Conservation (phyloP, 35 echinoderm and acorn worm genomes). For the Eucidaris tribuloides region DNA sequence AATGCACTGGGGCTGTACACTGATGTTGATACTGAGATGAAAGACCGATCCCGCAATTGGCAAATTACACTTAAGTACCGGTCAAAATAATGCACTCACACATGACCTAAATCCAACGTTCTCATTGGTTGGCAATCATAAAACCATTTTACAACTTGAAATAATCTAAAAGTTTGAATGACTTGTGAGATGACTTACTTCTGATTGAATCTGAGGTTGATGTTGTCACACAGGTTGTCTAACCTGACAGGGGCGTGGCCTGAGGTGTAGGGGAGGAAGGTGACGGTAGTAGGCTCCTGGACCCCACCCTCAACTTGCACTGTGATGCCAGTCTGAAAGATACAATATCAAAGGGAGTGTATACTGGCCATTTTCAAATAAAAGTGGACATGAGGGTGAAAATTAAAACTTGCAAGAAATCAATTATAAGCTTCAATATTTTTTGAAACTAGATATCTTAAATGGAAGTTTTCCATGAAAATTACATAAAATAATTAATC, state of each 20-base stretch:
- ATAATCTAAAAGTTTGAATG: not conserved
- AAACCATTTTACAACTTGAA: not conserved
- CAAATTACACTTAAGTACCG: too few relatives aligned
- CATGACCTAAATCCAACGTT: not conserved
- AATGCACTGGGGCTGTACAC: too few relatives aligned
- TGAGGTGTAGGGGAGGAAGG: conserved; percentile 59
- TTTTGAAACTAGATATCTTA: too few relatives aligned
- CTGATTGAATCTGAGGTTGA: conserved; percentile 91
- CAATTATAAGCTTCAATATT: too few relatives aligned
- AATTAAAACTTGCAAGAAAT: too few relatives aligned
- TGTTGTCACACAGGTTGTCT: conserved; percentile 91
- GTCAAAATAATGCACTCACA: not conserved
- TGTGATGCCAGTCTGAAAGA: conserved; percentile 67
- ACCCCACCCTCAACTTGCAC: conserved; percentile 92
- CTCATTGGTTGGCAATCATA: not conserved
- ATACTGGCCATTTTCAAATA: too few relatives aligned
- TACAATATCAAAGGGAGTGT: too few relatives aligned
- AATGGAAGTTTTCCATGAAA: too few relatives aligned
- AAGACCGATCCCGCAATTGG: too few relatives aligned
- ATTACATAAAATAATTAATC: too few relatives aligned
- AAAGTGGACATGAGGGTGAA: too few relatives aligned
- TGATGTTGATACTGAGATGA: too few relatives aligned
- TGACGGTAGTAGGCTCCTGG: conserved; percentile 81
- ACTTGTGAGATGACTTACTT: conserved; percentile 67
- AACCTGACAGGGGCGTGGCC: conserved; percentile 95